Percentiles rank a stretch among this genome's conserved stretches.
These are phyloP conservation scores for Ischnura elegans DNA, from an alignment of 2,888 invertebrate species.

Conservation along the genomic window DNA sequence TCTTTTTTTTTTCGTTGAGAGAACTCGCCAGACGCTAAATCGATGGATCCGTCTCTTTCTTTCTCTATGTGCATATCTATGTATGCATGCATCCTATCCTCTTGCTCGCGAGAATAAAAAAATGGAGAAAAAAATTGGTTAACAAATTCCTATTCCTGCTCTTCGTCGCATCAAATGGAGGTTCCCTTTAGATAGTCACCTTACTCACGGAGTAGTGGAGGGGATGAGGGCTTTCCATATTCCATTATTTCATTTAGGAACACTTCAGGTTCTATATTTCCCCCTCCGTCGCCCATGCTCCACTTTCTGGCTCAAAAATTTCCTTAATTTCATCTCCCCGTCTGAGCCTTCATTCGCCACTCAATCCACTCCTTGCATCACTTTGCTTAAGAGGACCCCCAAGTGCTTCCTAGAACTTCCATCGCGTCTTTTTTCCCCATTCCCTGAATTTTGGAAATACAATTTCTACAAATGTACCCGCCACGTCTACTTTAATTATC, in stretches of 20 bases:
- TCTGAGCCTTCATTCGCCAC: neutral
- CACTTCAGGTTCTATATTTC: slow-evolving; percentile 22
- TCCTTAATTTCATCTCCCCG: neutral
- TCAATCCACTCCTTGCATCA: neutral
- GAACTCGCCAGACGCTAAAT: neutral
- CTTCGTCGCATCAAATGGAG: neutral
- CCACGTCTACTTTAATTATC: no score
- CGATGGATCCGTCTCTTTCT: neutral
- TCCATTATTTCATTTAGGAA: slow-evolving; percentile 31
- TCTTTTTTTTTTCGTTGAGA: neutral
- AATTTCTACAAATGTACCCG: neutral
- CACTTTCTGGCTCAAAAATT: neutral
- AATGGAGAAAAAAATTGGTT: neutral
- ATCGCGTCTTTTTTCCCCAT: neutral
- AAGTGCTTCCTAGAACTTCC: neutral
- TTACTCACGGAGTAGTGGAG: neutral
- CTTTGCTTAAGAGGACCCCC: no score
- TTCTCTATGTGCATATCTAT: no score
- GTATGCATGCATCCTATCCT: no score
- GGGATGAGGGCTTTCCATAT: slow-evolving; percentile 12
- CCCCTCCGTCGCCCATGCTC: neutral
- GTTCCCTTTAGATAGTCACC: neutral
- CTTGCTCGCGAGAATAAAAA: no score
- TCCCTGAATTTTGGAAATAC: neutral
- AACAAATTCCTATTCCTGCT: neutral